phyloP scores from a whole-genome alignment of 2,113 vertebrate species.

The Ellobius talpinus region DNA sequence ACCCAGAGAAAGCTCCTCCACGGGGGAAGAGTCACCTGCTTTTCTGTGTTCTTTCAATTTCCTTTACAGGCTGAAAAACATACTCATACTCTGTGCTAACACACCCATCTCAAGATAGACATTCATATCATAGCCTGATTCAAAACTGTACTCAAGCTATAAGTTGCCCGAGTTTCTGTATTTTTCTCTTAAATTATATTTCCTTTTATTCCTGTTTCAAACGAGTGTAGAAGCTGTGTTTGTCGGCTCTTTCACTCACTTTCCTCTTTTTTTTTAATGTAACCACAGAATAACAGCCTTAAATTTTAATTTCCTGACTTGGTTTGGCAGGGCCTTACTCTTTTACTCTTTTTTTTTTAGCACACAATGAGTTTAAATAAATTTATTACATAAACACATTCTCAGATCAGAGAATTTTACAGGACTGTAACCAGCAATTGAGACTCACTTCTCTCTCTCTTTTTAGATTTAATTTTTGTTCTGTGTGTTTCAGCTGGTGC shows the following conservation, averaged over 20 bases:
- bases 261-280: conserved; percentile 87
- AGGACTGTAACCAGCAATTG: not conserved
- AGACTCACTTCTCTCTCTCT: conserved; percentile 51
- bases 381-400: conserved; percentile 71
- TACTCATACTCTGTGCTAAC: conserved; percentile 1
- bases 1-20: not conserved
- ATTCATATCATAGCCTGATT: conserved; percentile 36
- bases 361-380: conserved; percentile 79
- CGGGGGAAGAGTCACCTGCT: not conserved
- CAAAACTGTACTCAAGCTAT: conserved; percentile 31
- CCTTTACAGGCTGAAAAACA: conserved; percentile 55
- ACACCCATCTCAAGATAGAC: conserved; percentile 20
- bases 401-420: conserved; percentile 46
- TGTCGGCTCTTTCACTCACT: conserved; percentile 82
- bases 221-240: conserved; percentile 83
- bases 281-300: conserved; percentile 89
- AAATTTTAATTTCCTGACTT: conserved; percentile 89
- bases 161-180: conserved; percentile 56
- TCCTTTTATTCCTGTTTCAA: conserved; percentile 80
- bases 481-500: conserved; percentile 42
- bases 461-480: not conserved
- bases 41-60: conserved; percentile 27
- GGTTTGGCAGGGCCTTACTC: conserved; percentile 80
- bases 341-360: not conserved
- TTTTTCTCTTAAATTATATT: conserved; percentile 81